Evolutionary conservation across 2,113 vertebrate genomes (phyloP), one percentile per base, ranked within the genome.

Genomic region (Tragelaphus strepsiceros): DNA sequence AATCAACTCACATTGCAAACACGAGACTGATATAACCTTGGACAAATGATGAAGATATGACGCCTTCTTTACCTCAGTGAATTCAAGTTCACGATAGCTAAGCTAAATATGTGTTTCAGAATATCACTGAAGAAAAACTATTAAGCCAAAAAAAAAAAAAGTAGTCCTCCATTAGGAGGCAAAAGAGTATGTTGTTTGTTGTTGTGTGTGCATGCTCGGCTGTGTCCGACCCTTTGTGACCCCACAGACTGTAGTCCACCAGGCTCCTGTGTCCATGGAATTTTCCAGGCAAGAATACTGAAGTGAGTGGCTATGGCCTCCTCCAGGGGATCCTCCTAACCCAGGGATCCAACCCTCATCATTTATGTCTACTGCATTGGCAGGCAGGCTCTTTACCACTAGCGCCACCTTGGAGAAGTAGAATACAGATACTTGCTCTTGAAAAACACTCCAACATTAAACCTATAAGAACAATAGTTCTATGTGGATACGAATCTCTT

Each of bases 51-150:
- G 26, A 77, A 90, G 78, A 90, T 43, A 90, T 87, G 16, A 2
- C 7, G 81, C 49, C 51, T 83, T 74, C 22, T 74, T 88, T n/a
- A 78, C 43, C 2, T 96, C 19, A 59, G 22, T 49, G 39, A 89
- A 14, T 78, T 91, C 17, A 91, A 82, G 46, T 81, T 88, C 49
- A 85, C 74, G 24, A 91, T 51, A 81, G 14, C 43, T 88, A 93
- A 93, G 10, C 32, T 67, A 61, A 11, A 85, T 21, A 90, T 83
- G n/a, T 54, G 81, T 77, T 62, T 43, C 58, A 92, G 49, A 95
- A 54, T 4, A 49, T 62, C 30, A 80, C 39, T 92, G 80, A 92
- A 81, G 16, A 43, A 95, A 80, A 61, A 56, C 2, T 51, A 21
- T 87, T 83, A 28, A 71, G 9, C 3, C 35, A 53, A 81, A 13